Percentiles rank a stretch among this genome's conserved stretches.
phyloP scores from a whole-genome alignment of 2,888 invertebrate genomes.

The Hypena proboscidalis region DNA sequence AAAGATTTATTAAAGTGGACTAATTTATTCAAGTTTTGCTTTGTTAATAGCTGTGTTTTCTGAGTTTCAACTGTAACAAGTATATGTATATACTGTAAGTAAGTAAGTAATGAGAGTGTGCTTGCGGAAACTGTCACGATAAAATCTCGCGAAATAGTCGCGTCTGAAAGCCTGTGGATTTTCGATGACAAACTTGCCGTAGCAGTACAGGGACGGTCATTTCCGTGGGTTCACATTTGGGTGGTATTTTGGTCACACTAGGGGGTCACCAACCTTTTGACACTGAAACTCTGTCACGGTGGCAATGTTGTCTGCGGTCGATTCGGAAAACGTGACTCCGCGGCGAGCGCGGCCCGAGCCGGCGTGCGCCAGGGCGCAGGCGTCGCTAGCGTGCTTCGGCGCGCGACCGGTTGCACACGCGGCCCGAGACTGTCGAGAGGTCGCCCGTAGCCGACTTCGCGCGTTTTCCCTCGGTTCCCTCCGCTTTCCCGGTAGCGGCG shows the following conservation, averaged over 20 bases:
- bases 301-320: slow-evolving; percentile 76
- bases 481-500: slow-evolving; percentile 80
- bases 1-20: too few species aligned
- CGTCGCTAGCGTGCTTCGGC: slow-evolving; percentile 67
- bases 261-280: slow-evolving; percentile 83
- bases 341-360: slow-evolving; percentile 75
- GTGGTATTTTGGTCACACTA: slow-evolving; percentile 65
- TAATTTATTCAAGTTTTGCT: too few species aligned
- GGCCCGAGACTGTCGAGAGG: slow-evolving; percentile 80
- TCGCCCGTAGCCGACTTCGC: slow-evolving; percentile 60
- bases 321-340: slow-evolving; percentile 82
- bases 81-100: too few species aligned
- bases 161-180: too few species aligned
- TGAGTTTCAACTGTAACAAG: too few species aligned
- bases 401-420: slow-evolving; percentile 80
- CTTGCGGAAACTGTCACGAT: too few species aligned
- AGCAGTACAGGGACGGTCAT: slow-evolving; percentile 9
- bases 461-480: slow-evolving; percentile 78
- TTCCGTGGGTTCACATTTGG: slow-evolving; percentile 52
- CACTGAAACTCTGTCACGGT: slow-evolving; percentile 80
- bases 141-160: too few species aligned
- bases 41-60: too few species aligned
- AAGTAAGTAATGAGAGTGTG: too few species aligned
- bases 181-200: too few species aligned
- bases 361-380: slow-evolving; percentile 81